phyloP scores from a whole-genome alignment of 2,888 invertebrate genomes.

The Apodemia arnacis region DNA sequence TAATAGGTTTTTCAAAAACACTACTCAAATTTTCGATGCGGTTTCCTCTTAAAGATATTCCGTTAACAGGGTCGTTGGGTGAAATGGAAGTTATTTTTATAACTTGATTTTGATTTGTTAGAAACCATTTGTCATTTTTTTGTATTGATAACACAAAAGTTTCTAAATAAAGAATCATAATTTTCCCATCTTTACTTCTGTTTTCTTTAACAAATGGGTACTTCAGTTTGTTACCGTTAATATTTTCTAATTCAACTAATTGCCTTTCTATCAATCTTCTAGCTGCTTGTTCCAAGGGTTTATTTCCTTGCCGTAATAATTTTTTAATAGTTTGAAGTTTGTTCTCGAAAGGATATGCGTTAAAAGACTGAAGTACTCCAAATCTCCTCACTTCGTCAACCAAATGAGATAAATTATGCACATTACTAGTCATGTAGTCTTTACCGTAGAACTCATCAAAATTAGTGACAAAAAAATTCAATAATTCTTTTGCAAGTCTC shows the following conservation, averaged over 20 bases:
- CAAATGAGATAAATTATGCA: constrained; percentile 73
- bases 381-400: constrained; percentile 65
- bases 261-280: constrained; percentile 35
- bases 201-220: neutral
- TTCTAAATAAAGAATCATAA: neutral
- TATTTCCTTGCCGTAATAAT: constrained; percentile 58
- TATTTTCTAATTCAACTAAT: constrained; percentile 14
- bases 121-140: neutral
- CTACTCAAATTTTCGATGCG: neutral
- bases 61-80: too few species aligned
- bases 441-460: constrained; percentile 61
- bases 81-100: too few species aligned
- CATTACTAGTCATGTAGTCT: constrained; percentile 69
- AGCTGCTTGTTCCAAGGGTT: constrained; percentile 57
- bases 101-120: neutral
- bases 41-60: neutral
- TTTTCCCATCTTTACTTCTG: neutral
- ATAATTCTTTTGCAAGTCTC: constrained; percentile 35
- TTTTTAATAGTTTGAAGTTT: constrained; percentile 55
- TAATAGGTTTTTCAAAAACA: constrained; percentile 16
- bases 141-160: constrained; percentile 2
- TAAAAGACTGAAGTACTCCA: constrained; percentile 58
- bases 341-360: constrained; percentile 69
- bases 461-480: constrained; percentile 39
- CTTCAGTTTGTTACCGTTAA: neutral